These are phyloP conservation scores for Sweltsa coloradensis DNA, from an alignment of 1,140 invertebrate genomes.

Conservation along the genomic window DNA sequence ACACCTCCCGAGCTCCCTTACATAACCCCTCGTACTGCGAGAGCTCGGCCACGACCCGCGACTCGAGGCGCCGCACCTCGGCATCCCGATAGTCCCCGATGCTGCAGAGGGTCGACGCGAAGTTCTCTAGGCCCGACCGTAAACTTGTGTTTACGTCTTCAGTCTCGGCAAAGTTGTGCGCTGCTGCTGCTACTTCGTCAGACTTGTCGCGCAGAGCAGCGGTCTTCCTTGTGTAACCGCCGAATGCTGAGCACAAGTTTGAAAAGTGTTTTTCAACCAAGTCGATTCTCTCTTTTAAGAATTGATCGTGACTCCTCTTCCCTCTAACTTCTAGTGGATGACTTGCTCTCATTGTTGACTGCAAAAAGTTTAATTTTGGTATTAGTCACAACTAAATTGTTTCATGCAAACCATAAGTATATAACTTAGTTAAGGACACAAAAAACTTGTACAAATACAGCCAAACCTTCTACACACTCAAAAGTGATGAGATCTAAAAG, in stretches of 20 bases:
- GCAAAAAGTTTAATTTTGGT: too few relatives aligned
- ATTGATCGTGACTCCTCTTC: too few relatives aligned
- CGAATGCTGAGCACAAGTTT: slow-evolving; percentile 5
- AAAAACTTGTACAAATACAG: too few relatives aligned
- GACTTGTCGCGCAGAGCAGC: slow-evolving; percentile 7
- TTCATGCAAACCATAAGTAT: too few relatives aligned
- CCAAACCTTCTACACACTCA: too few relatives aligned
- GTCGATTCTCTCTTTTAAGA: slow-evolving; percentile 8
- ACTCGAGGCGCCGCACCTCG: slow-evolving; percentile 52
- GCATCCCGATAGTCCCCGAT: slow-evolving; percentile 33
- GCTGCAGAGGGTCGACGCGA: neutral
- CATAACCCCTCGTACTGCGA: slow-evolving; percentile 58
- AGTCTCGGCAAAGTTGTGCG: slow-evolving; percentile 7
- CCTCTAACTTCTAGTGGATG: too few relatives aligned
- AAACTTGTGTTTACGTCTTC: slow-evolving; percentile 8
- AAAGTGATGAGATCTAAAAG: too few relatives aligned
- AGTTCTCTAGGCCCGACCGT: slow-evolving; percentile 1
- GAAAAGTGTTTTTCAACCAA: slow-evolving; percentile 11
- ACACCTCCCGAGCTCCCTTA: slow-evolving; percentile 54
- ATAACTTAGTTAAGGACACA: too few relatives aligned
- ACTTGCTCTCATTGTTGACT: slow-evolving; percentile 7
- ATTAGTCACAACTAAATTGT: too few relatives aligned
- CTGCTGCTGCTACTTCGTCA: slow-evolving; percentile 3
- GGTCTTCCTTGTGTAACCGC: slow-evolving; percentile 8
- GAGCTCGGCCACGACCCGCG: slow-evolving; percentile 49